Base-by-base conservation (phyloP, 2,797 vertebrate genomes). In the Lepilemur ruficaudatus region DNA sequence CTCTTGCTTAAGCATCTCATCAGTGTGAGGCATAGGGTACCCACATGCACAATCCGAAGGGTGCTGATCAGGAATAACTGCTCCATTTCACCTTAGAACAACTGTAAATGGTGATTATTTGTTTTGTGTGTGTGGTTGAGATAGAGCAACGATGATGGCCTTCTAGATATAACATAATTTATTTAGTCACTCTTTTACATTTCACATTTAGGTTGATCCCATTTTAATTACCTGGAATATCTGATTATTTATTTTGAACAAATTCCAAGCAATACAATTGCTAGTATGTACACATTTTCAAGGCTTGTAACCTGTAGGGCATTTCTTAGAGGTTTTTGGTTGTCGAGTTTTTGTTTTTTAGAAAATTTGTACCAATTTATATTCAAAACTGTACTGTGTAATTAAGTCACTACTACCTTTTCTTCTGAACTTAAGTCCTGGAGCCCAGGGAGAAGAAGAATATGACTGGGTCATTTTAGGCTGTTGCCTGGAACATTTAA, bases 191-290 rank as follows among this genome's bases (percentile, higher is more conserved):
- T 72, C 6, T 85, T 86, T 67, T 65, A 85, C n/a, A 94, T 46
- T 95, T 93, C 69, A 83, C 20, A 41, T 89, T 87, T 92, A 93
- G 78, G 15, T 79, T 92, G 72, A 96, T 82, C 85, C 50, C 30
- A 67, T 86, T 95, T 96, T 94, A 97, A 95, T 93, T 86, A 86
- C 48, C 46, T 76, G 14, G 22, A 85, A 97, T 94, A 96, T 70
- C 41, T 92, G 82, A 86, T 63, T 81, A 84, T 89, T 96, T 96
- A 86, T 55, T 93, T 93, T 95, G 81, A n/a, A 78, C 86, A 80
- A 67, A 89, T 65, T 81, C 38, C 89, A 83, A 86, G 57, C 3
- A 88, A 65, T 94, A 94, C 28, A 92, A 91, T 86, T 61, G 5
- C 55, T 91, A 59, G 52, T 50, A 63, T 89, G 55, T 35, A 75